Conservation (phyloP, 2,113 vertebrate species). For the Urocitellus parryii region DNA sequence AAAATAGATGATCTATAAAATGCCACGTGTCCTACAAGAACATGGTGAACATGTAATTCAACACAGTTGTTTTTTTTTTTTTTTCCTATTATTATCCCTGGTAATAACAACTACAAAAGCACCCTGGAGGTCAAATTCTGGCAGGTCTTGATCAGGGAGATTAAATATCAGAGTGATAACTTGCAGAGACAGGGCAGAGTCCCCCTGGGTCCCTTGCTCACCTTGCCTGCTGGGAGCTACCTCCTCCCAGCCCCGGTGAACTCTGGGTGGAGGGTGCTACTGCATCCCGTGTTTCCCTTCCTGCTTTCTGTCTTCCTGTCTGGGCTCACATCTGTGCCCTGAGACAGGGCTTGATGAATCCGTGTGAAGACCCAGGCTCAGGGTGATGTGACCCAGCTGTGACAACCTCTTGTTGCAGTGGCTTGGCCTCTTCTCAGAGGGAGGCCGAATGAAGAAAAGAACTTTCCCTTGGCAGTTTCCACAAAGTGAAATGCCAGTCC, state of each 20-base stretch:
- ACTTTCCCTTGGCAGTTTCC: conserved; percentile 74
- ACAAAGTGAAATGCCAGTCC: conserved; percentile 73
- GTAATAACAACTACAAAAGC: not conserved
- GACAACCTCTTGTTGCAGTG: conserved; percentile 74
- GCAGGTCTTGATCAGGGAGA: conserved; percentile 31
- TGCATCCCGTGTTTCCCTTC: not conserved
- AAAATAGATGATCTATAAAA: not conserved
- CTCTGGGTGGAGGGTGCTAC: conserved; percentile 20
- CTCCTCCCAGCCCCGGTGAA: not conserved
- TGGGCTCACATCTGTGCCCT: conserved; percentile 41
- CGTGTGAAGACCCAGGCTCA: conserved; percentile 56
- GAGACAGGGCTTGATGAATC: conserved; percentile 23
- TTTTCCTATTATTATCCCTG: not conserved
- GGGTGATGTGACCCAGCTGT: conserved; percentile 71
- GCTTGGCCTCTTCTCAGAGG: conserved; percentile 73
- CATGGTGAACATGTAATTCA: not conserved
- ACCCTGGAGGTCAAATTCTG: not conserved
- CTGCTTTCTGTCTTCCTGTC: conserved; percentile 28
- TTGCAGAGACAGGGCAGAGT: not conserved
- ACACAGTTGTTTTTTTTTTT: not conserved
- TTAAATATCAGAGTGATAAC: not conserved
- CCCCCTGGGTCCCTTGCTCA: not conserved
- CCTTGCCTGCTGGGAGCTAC: not conserved
- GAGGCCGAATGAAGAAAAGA: conserved; percentile 81
- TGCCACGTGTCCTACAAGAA: not conserved